These are phyloP conservation scores for Lepisosteus osseus DNA, from an alignment of 2,113 vertebrate species.

Conservation along the genomic window DNA sequence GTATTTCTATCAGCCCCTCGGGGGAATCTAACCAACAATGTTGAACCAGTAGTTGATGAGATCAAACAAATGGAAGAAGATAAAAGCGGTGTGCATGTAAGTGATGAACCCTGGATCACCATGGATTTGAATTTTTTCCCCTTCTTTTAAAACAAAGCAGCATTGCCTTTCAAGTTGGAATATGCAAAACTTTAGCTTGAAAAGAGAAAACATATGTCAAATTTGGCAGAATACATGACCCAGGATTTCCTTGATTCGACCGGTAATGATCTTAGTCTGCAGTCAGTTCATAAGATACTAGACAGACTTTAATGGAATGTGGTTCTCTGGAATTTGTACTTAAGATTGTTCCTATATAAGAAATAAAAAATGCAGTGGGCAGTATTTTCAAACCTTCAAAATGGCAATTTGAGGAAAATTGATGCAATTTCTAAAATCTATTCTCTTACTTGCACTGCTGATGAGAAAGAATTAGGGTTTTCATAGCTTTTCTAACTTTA, in stretches of 20 bases:
- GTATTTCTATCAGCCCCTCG: not conserved
- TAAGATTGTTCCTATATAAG: not conserved
- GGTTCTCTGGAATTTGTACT: not conserved
- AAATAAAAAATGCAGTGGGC: conserved; percentile 1
- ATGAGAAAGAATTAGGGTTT: too few relatives aligned
- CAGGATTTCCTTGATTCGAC: conserved; percentile 7
- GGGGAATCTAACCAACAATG: not conserved
- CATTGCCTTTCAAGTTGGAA: conserved; percentile 14
- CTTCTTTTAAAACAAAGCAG: conserved; percentile 16
- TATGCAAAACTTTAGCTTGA: conserved; percentile 16
- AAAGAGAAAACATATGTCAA: conserved; percentile 25
- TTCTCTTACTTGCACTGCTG: too few relatives aligned
- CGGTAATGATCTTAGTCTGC: conserved; percentile 18
- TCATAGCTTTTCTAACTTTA: too few relatives aligned
- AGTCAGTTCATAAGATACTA: conserved; percentile 2
- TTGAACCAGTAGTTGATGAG: too few relatives aligned
- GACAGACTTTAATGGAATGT: conserved; percentile 9
- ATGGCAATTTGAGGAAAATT: not conserved
- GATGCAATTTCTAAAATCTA: too few relatives aligned
- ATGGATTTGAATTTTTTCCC: not conserved
- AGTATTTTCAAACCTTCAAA: not conserved
- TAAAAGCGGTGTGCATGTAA: not conserved
- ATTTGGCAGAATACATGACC: conserved; percentile 17
- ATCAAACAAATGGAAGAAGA: not conserved
- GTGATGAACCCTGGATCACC: conserved; percentile 7